Conservation (phyloP, 1,140 invertebrate species). For the Neotoxoptera formosana region DNA sequence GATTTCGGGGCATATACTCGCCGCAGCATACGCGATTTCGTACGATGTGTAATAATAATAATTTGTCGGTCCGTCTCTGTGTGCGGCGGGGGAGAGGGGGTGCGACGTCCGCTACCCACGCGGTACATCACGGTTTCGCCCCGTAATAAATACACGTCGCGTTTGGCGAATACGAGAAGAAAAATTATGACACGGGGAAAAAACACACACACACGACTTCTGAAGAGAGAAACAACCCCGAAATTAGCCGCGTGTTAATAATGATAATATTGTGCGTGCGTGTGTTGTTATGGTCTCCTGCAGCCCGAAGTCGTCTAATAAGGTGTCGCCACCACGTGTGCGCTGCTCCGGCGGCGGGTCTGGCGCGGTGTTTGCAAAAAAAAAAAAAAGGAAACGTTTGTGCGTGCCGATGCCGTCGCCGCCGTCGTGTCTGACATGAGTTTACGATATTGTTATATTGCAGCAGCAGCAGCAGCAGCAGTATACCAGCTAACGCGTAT, state of each 20-base stretch:
- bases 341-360: neutral
- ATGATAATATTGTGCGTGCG: neutral
- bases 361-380: slow-evolving; percentile 19
- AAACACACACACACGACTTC: too few species aligned
- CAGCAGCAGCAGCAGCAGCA: too few species aligned
- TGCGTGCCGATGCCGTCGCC: slow-evolving; percentile 52
- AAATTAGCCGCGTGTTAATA: slow-evolving; percentile 25
- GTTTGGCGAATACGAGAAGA: slow-evolving; percentile 27
- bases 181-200: neutral
- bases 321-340: slow-evolving; percentile 39
- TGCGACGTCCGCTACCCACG: neutral
- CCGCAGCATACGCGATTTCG: neutral
- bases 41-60: too few species aligned
- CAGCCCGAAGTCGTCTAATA: slow-evolving; percentile 43
- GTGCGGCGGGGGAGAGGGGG: too few species aligned
- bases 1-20: neutral
- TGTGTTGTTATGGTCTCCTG: neutral
- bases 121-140: neutral
- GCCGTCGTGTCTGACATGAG: slow-evolving; percentile 53
- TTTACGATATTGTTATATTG: slow-evolving; percentile 55
- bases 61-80: slow-evolving; percentile 37
- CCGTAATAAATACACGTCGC: slow-evolving; percentile 55
- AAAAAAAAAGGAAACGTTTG: slow-evolving; percentile 54
- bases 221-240: slow-evolving; percentile 21
- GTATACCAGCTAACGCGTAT: slow-evolving; percentile 52